Evolutionary conservation across 2,888 invertebrate species (phyloP), one percentile per base, ranked within the genome.

Genomic region (Noctua comes): DNA sequence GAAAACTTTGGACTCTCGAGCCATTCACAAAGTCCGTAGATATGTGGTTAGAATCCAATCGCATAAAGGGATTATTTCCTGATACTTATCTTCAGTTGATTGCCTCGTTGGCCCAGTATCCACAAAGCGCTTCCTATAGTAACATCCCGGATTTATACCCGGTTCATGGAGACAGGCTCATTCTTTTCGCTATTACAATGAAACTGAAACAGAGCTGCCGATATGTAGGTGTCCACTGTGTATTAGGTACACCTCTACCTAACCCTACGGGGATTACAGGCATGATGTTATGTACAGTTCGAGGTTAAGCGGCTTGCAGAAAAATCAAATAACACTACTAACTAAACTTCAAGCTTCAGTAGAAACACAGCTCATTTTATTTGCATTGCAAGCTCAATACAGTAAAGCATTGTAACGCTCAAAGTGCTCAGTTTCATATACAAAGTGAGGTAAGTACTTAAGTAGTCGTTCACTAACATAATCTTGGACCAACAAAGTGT

Each of bases 401-500:
- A 87, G 71, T 80, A 46, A 76, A 74, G 71, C 69, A 88, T 86
- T 90, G 85, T 83, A 83, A 86, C 82, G 83, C 64, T 83, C 79
- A 78, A 84, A 88, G 80, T 80, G 84, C 82, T 87, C 81, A 77
- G 84, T 76, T 83, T 80, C 87, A 72, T 68, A 64, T 77, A 89
- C 89, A 90, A 88, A 88, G 84, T 88, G 85, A 88, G 89, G 87
- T 88, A 87, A 85, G 84, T 80, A 85, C 51, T 90, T 88, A 87
- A 85, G 83, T 79, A 85, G 62, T 90, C 91, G 88, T 88, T 88
- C 90, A 87, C 90, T 92, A 91, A 86, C 88, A 91, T 91, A 92
- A 92, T 93, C 91, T 92, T 84, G 78, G 87, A 82, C 86, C 83
- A 91, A 93, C 92, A 94, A 89, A 92, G 91, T 86, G 86, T 81